Evolutionary conservation across 2,888 invertebrate genomes (phyloP).

Genomic region (Ellobium chinense): DNA sequence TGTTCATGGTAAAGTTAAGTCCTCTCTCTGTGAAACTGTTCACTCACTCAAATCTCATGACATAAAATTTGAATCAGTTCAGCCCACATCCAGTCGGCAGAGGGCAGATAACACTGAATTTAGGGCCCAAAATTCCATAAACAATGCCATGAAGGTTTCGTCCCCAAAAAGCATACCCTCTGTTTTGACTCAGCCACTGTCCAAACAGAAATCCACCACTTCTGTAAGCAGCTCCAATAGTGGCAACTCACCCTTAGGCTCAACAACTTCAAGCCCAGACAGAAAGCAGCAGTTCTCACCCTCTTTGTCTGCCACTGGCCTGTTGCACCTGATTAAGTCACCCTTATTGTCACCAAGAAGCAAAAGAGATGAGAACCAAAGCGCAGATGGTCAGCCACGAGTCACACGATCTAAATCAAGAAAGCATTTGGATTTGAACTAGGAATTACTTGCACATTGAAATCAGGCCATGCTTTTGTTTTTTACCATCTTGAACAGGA

Average conservation of each 20-base stretch:
- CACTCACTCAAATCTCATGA: too few relatives aligned
- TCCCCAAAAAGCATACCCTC: background rate
- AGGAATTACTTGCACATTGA: too few relatives aligned
- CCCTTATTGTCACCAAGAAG: constrained; percentile 58
- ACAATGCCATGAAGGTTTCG: too few relatives aligned
- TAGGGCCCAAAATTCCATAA: too few relatives aligned
- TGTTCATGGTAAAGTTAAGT: background rate
- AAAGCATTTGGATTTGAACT: constrained; percentile 15
- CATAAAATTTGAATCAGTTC: too few relatives aligned
- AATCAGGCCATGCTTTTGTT: too few relatives aligned
- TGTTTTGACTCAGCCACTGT: background rate
- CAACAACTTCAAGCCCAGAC: background rate
- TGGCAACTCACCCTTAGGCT: background rate
- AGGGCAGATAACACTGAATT: background rate
- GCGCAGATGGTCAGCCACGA: background rate
- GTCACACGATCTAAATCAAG: constrained; percentile 20
- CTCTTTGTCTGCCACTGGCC: constrained; percentile 63
- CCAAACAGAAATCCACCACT: background rate
- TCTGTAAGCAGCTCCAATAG: background rate
- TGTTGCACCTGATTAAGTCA: constrained; percentile 68
- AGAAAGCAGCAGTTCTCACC: constrained; percentile 61
- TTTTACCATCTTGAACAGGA: too few relatives aligned
- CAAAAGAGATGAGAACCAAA: background rate
- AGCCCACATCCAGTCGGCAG: background rate
- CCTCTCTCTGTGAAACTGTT: background rate